A percentile compares a stretch with the other conserved stretches of the same genome.
Evolutionary conservation across 2,113 vertebrate species (phyloP).

Genomic region (Eidolon helvum): DNA sequence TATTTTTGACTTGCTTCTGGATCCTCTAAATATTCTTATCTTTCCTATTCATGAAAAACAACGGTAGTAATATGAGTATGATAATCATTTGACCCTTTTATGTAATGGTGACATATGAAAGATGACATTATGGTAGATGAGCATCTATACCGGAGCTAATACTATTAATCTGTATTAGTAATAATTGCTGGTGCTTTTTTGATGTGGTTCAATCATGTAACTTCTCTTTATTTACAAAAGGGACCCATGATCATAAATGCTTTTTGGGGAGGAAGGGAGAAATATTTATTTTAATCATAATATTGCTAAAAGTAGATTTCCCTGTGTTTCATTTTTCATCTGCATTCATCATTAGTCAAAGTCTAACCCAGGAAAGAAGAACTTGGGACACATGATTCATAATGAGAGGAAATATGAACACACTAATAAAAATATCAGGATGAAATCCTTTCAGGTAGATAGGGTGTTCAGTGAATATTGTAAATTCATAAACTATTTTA

Average conservation of each 20-base stretch:
- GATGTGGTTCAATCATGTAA: background rate
- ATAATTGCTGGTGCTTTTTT: background rate
- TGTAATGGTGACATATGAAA: background rate
- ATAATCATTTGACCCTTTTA: background rate
- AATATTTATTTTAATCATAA: background rate
- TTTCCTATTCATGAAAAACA: background rate
- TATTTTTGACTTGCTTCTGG: background rate
- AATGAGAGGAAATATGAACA: background rate
- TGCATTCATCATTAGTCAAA: background rate
- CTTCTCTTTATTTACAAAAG: background rate
- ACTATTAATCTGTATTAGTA: background rate
- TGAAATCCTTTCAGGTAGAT: background rate
- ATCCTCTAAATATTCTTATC: background rate
- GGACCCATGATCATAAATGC: background rate
- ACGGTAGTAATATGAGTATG: background rate
- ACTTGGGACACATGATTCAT: background rate
- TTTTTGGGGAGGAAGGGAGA: background rate
- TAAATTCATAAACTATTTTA: constrained; percentile 10
- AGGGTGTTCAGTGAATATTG: background rate
- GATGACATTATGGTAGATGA: rapidly evolving
- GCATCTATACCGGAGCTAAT: rapidly evolving
- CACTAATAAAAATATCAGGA: constrained; percentile 34
- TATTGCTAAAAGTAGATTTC: background rate
- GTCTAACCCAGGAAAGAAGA: background rate
- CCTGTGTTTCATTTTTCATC: background rate